A percentile compares a stretch with the other conserved stretches of the same genome.
Conservation (phyloP, 2,797 vertebrate species). For the Harpagifer antarcticus region DNA sequence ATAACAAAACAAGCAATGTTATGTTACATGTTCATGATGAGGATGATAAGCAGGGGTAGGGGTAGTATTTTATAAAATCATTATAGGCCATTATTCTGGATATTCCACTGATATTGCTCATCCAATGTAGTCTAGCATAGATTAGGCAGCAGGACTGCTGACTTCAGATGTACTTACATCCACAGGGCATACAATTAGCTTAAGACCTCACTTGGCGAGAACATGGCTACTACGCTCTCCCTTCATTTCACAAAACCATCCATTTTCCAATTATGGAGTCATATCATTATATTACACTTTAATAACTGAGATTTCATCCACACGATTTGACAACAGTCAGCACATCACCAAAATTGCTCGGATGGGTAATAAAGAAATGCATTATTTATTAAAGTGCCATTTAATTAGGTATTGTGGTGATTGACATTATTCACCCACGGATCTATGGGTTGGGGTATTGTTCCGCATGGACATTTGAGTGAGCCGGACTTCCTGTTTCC, state of each 20-base stretch:
- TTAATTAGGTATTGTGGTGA: conserved; percentile 63
- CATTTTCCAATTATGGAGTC: conserved; percentile 61
- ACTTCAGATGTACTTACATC: conserved; percentile 56
- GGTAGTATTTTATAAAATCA: conserved; percentile 14
- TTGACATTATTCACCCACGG: too few relatives aligned
- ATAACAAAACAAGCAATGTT: conserved; percentile 1
- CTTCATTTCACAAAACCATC: conserved; percentile 51
- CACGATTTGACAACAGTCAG: conserved; percentile 58
- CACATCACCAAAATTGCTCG: conserved; percentile 43
- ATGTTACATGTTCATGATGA: neutral
- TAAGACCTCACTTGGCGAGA: conserved; percentile 49
- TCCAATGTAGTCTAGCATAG: conserved; percentile 20
- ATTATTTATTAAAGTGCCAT: conserved; percentile 57
- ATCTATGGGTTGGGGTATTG: too few relatives aligned
- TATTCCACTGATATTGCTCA: conserved; percentile 28
- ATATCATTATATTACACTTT: conserved; percentile 70
- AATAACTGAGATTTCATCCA: conserved; percentile 65
- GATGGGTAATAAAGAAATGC: conserved; percentile 48
- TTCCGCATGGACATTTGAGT: too few relatives aligned
- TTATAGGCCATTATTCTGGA: conserved; percentile 14
- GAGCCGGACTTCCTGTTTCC: too few relatives aligned
- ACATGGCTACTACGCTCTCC: conserved; percentile 30
- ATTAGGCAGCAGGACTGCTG: conserved; percentile 56
- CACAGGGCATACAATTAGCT: conserved; percentile 50
- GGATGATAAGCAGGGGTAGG: neutral